These are phyloP conservation scores for Myotis planiceps DNA, from an alignment of 2,797 vertebrate genomes.

Conservation along the genomic window DNA sequence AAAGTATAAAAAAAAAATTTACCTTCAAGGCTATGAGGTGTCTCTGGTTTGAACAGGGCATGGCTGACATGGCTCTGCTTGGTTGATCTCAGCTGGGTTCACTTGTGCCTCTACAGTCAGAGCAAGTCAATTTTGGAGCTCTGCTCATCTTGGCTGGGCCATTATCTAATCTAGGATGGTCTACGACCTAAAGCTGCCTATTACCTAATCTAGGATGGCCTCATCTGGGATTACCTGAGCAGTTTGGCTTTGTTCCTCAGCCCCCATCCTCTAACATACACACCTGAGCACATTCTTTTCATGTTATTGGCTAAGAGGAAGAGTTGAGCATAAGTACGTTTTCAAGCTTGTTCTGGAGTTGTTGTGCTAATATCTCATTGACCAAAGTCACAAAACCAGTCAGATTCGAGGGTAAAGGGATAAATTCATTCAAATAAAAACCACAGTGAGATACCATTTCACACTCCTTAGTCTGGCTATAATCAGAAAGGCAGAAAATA, in stretches of 20 bases:
- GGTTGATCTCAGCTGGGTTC: not conserved
- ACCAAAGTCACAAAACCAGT: not conserved
- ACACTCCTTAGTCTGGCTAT: not conserved
- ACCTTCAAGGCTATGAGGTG: not conserved
- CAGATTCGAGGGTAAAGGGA: not conserved
- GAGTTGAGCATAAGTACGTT: not conserved
- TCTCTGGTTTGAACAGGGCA: not conserved
- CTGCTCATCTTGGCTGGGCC: not conserved
- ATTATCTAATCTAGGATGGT: not conserved
- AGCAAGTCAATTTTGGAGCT: not conserved
- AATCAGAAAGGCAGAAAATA: not conserved
- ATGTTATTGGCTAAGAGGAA: not conserved
- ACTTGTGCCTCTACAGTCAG: not conserved
- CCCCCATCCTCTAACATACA: not conserved
- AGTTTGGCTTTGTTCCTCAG: not conserved
- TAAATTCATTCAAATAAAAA: not conserved
- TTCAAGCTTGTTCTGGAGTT: not conserved
- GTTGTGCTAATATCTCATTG: not conserved
- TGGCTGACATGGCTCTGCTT: not conserved
- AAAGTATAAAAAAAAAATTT: not conserved
- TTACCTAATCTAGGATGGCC: not conserved
- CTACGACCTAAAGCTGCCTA: not conserved
- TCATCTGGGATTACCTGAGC: not conserved
- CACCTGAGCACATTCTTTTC: not conserved
- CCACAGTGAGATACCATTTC: not conserved